Base-by-base conservation (phyloP, 2,797 vertebrate genomes). In the Parauchenoglanis punctatus region DNA sequence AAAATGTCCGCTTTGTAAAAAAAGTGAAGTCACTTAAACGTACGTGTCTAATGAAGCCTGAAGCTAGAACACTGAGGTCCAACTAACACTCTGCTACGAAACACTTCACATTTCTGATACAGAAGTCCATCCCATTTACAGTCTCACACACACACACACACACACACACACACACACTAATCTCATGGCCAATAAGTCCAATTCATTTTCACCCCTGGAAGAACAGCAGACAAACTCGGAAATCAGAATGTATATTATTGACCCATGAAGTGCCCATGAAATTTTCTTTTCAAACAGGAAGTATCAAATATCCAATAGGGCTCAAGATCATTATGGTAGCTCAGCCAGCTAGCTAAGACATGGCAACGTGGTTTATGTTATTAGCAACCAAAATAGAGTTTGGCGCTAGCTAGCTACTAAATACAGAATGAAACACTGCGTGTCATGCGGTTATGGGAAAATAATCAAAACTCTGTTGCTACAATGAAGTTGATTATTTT, bases 21-120 rank as follows among this genome's bases (percentile, higher is more conserved):
- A n/a, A 75, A 75, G 3, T 2, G 44, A n/a, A 28, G 25, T 28
- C 49, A 46, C 25, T 81, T 86, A 77, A 31, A 59, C 87, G 63
- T 75, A 80, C 61, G 67, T 23, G 73, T 40, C 56, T 82, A 44
- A 78, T 58, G 67, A 46, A 84, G 86, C 31, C 23, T 75, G 83
- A 88, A 46, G 56, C 85, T 84, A 25, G 28, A 82, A 85, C 83
- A 70, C 44, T 76, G 76, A 84, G 76, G 44, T 31, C 59, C 80
- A 84, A 65, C 88, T 78, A 65, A 77, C 86, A 91, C 89, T 92
- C 88, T 89, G 87, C 91, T 90, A 86, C 88, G 89, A 89, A 92
- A 20, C 88, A 84, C 89, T 83, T 76, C 89, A 83, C 85, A 87
- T 89, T 91, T 92, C 90, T 90, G 92, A 90, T 86, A 86, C 90